phyloP scores from a whole-genome alignment of 2,113 vertebrate genomes.

The Pollachius pollachius region DNA sequence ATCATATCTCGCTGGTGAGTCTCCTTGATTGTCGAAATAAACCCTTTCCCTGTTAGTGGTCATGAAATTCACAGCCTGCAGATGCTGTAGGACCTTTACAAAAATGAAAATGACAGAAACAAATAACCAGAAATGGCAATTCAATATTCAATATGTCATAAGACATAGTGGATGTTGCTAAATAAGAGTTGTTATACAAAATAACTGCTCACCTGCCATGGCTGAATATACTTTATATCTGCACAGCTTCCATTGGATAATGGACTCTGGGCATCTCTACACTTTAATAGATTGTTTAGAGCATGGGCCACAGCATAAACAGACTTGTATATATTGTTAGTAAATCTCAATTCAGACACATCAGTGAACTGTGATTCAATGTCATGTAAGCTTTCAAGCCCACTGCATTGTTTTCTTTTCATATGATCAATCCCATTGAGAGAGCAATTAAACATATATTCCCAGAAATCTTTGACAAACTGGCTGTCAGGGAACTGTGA shows the following conservation, averaged over 20 bases:
- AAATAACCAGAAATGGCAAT: not conserved
- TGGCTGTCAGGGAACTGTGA: constrained; percentile 66
- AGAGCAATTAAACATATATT: constrained; percentile 67
- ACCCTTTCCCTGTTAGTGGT: constrained; percentile 58
- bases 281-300: constrained; percentile 64
- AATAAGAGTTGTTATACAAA: not conserved
- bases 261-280: constrained; percentile 33
- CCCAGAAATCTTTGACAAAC: constrained; percentile 75
- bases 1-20: constrained; percentile 74
- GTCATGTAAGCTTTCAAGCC: constrained; percentile 61
- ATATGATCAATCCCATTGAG: constrained; percentile 25
- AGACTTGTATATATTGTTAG: constrained; percentile 74
- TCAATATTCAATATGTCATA: not conserved
- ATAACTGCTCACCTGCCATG: constrained; percentile 66
- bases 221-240: constrained; percentile 50
- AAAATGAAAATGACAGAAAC: not conserved
- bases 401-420: constrained; percentile 52
- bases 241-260: constrained; percentile 52
- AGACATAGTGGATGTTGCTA: not conserved
- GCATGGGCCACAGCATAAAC: constrained; percentile 74
- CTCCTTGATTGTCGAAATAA: constrained; percentile 71
- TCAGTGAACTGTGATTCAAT: constrained; percentile 66
- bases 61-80: constrained; percentile 70
- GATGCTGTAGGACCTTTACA: constrained; percentile 61
- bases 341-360: constrained; percentile 66